Evolutionary conservation across 2,888 invertebrate genomes (phyloP).

Genomic region (Hecatera dysodea): DNA sequence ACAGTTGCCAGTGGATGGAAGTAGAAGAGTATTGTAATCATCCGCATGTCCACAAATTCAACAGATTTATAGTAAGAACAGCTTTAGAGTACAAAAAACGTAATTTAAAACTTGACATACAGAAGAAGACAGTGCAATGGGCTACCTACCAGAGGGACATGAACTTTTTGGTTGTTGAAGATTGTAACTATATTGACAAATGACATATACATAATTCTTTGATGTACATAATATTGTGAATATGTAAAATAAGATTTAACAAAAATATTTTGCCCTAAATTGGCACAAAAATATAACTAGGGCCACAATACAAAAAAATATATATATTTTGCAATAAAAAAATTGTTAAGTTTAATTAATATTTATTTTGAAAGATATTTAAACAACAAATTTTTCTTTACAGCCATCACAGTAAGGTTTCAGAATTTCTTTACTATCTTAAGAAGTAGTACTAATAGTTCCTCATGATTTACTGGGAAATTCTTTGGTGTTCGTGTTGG

Average conservation of each 20-base stretch:
- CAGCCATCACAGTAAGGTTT: slow-evolving; percentile 32
- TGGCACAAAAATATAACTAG: too few species aligned
- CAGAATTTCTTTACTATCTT: slow-evolving; percentile 4
- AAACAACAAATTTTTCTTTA: slow-evolving; percentile 15
- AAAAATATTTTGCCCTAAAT: slow-evolving; percentile 10
- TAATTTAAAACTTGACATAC: slow-evolving; percentile 91
- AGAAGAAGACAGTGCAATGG: slow-evolving; percentile 87
- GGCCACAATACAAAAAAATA: too few species aligned
- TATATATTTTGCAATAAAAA: slow-evolving; percentile 37
- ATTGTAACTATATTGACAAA: slow-evolving; percentile 63
- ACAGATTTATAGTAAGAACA: slow-evolving; percentile 92
- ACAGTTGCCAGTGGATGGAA: slow-evolving; percentile 95
- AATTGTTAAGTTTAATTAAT: slow-evolving; percentile 20
- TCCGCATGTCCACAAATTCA: slow-evolving; percentile 94
- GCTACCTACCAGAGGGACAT: slow-evolving; percentile 78
- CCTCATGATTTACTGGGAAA: slow-evolving; percentile 70
- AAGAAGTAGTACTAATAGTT: neutral
- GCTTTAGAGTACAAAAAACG: slow-evolving; percentile 92
- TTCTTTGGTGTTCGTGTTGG: slow-evolving; percentile 73
- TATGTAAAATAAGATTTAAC: slow-evolving; percentile 18
- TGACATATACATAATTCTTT: slow-evolving; percentile 7
- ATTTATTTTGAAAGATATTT: slow-evolving; percentile 43
- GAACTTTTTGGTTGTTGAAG: slow-evolving; percentile 78
- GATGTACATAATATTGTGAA: slow-evolving; percentile 42
- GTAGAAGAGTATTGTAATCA: slow-evolving; percentile 93